Percentiles rank a stretch among this genome's conserved stretches.
phyloP scores from a whole-genome alignment of 2,888 invertebrate species.

The Eutolmus rufibarbis region DNA sequence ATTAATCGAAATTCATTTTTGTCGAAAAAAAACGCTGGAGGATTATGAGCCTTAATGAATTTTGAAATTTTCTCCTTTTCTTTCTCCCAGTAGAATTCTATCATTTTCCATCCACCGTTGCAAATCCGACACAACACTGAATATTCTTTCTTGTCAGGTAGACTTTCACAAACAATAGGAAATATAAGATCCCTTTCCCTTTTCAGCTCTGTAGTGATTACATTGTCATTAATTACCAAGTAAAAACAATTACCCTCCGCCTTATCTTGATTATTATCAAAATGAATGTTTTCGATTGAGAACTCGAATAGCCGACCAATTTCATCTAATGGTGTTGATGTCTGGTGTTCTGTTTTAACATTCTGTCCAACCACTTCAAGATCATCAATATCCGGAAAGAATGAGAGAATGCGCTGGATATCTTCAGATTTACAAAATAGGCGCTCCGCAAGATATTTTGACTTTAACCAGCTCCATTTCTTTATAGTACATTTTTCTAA shows the following conservation, averaged over 20 bases:
- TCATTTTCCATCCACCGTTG: slow-evolving; percentile 36
- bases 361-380: neutral
- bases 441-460: slow-evolving; percentile 33
- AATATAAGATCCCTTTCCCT: neutral
- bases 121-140: neutral
- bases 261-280: neutral
- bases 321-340: neutral
- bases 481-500: neutral
- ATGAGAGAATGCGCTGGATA: neutral
- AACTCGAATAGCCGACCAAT: neutral
- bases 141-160: neutral
- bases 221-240: neutral
- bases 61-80: neutral
- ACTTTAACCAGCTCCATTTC: slow-evolving; percentile 35
- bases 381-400: slow-evolving; percentile 16
- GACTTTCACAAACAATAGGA: neutral
- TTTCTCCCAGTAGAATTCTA: slow-evolving; percentile 39
- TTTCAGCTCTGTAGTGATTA: neutral
- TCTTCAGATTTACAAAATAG: slow-evolving; percentile 1
- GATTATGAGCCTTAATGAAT: too few species aligned
- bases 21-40: slow-evolving; percentile 43
- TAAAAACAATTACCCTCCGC: neutral
- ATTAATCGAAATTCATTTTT: slow-evolving; percentile 35
- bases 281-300: neutral
- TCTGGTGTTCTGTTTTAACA: neutral